Evolutionary conservation across 2,797 vertebrate genomes (phyloP), one percentile per base, ranked within the genome.

Genomic region (Melanotaenia maccullochi): DNA sequence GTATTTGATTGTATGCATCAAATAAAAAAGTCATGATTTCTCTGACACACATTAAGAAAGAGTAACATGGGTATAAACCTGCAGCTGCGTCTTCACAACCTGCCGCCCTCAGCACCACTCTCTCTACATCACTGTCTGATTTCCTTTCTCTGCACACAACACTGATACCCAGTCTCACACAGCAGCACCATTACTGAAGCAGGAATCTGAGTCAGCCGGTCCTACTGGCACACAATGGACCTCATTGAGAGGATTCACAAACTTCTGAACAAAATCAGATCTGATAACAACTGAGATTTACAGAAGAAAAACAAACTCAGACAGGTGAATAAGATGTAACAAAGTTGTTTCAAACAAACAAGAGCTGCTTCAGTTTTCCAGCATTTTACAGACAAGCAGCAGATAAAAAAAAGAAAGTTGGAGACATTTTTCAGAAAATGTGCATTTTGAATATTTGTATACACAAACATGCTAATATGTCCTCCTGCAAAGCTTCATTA

Each of bases 181-280:
- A 82, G 5, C n/a, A 9, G 22, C 9, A 22, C 47, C 47, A 51
- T 51, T 51, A 51, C 47, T 22, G 22, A 22, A 51, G 18, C n/a
- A n/a, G 47, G 47, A 51, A 51, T 24, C 47, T 9, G 3, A 3
- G 68, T 73, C 36, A 5, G 72, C 64, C 30, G 16, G 32, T 74
- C 64, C 78, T 1, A 57, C 68, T 73, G 66, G 66, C 16, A 65
- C 66, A 83, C 69, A 82, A 78, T 57, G 42, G 51, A 42, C 42
- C 49, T 65, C 81, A 68, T 83, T 87, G 71, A 71, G 28, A 49
- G 52, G 64, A 64, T 33, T 13, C 60, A 36, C 69, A 60, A 75
- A 80, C 61, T 76, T 47, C 44, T 62, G 40, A 8, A 32, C 25
- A 59, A 38, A 65, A 63, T n/a, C 20, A 47, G 44, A 47, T n/a